Percentiles rank a stretch among this genome's conserved stretches.
These are phyloP conservation scores for Sebastes vulpes DNA, from an alignment of 2,797 vertebrate genomes.

Conservation along the genomic window DNA sequence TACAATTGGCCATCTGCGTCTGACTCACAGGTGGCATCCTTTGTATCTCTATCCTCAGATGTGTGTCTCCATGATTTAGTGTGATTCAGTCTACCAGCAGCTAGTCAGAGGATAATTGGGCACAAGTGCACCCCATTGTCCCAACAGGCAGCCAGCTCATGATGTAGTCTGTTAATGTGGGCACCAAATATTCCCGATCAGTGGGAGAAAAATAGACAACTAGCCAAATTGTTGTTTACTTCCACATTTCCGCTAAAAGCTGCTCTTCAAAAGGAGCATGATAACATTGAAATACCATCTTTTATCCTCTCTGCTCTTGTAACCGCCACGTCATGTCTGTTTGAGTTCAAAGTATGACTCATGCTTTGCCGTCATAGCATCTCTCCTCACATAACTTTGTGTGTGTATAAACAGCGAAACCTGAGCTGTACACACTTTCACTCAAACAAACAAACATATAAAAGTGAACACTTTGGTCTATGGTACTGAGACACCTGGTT, in stretches of 20 bases:
- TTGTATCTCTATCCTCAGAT: background rate
- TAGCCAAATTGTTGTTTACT: constrained; percentile 59
- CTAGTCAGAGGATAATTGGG: constrained; percentile 67
- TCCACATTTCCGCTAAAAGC: constrained; percentile 47
- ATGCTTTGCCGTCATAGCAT: background rate
- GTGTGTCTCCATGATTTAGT: constrained; percentile 43
- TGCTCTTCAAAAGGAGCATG: constrained; percentile 25
- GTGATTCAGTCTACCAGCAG: constrained; percentile 43
- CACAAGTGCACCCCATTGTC: constrained; percentile 62
- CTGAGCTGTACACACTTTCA: background rate
- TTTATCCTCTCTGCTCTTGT: constrained; percentile 24
- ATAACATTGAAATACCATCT: constrained; percentile 24
- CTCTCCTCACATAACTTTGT: background rate
- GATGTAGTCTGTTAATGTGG: constrained; percentile 45
- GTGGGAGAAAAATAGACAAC: constrained; percentile 16
- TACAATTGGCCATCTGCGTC: constrained; percentile 6
- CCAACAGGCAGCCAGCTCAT: constrained; percentile 45
- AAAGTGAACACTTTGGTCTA: background rate
- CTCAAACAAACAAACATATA: background rate
- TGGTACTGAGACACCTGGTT: background rate
- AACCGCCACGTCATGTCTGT: constrained; percentile 2
- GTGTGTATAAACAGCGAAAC: background rate
- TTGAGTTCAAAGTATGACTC: constrained; percentile 44
- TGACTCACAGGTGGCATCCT: constrained; percentile 37
- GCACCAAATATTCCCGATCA: constrained; percentile 35